Base-by-base conservation (phyloP, 2,797 vertebrate species). In the Phalloptychus januarius region DNA sequence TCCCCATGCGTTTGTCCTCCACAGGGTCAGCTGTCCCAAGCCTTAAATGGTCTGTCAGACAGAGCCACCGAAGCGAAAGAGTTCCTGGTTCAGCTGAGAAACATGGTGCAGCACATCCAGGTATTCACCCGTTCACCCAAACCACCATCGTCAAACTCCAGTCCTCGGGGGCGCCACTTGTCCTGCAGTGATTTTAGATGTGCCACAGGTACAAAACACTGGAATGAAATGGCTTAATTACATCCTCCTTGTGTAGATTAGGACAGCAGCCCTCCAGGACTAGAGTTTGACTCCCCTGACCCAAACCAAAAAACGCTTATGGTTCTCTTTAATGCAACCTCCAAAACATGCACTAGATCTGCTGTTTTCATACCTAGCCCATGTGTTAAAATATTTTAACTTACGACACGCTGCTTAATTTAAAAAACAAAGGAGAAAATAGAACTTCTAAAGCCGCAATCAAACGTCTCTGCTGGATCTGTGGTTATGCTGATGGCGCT, bases 41-140 rank as follows among this genome's bases (percentile, higher is more conserved):
- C 97, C 3, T 95, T 99, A 78, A 99, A 96, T 0, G 97, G 97
- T 36, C 94, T 99, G 82, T 99, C 98, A 5, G 98, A 99, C 92
- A 95, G 97, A 93, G 98, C 98, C 87, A 97, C 97, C 15, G 98
- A 99, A 85, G 98, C 98, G 69, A 99, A 99, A 92, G 98, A 99
- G 88, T 99, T 99, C 88, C 95, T 99, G 90, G 96, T 99, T 1
- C 98, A 99, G 81, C 97, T 99, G 73, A 96, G 97, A 79, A 99
- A 97, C 93, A 99, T 98, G 96, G 98, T 99, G 73, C 98, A 99
- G 90, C 97, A 99, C 87, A 99, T 99, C 92, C 98, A 99, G 98
- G 98, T 99, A 97, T 0, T 0, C 28, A 1, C 28, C 71, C 78
- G 63, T 36, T 69, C 56, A 76, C 11, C 2, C 18, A 38, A 18